phyloP scores from a whole-genome alignment of 1,140 invertebrate species.

The Bombyx mandarina region DNA sequence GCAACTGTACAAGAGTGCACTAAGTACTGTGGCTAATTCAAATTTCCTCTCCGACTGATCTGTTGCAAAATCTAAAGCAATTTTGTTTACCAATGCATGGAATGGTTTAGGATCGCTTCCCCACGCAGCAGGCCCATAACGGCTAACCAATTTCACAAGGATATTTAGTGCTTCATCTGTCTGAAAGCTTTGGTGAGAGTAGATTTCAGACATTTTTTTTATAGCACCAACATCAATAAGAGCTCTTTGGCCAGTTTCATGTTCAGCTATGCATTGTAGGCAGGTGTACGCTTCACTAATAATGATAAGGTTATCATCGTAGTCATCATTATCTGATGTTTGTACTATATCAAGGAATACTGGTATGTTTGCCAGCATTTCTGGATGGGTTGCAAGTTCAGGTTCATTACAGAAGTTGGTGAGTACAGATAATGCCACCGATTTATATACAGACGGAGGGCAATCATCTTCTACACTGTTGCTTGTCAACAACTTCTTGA shows the following conservation, averaged over 20 bases:
- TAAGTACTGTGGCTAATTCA: constrained; percentile 83
- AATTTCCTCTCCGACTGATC: constrained; percentile 91
- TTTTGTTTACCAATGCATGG: constrained; percentile 86
- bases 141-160: constrained; percentile 78
- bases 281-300: constrained; percentile 90
- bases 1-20: constrained; percentile 81
- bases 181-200: constrained; percentile 87
- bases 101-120: constrained; percentile 80
- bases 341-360: constrained; percentile 87
- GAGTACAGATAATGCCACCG: constrained; percentile 87
- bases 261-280: constrained; percentile 82
- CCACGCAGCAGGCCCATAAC: constrained; percentile 82
- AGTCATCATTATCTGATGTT: constrained; percentile 83
- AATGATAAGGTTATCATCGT: constrained; percentile 89
- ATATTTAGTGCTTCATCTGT: constrained; percentile 88
- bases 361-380: constrained; percentile 85
- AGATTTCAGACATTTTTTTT: constrained; percentile 86
- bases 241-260: constrained; percentile 81
- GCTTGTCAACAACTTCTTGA: constrained; percentile 83
- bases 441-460: constrained; percentile 89
- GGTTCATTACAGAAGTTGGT: constrained; percentile 86
- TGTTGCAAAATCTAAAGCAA: constrained; percentile 88
- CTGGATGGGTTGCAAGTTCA: constrained; percentile 83
- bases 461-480: constrained; percentile 85
- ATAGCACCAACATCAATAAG: constrained; percentile 83